Evolutionary conservation across 2,888 invertebrate genomes (phyloP).

Genomic region (Bibio marci): DNA sequence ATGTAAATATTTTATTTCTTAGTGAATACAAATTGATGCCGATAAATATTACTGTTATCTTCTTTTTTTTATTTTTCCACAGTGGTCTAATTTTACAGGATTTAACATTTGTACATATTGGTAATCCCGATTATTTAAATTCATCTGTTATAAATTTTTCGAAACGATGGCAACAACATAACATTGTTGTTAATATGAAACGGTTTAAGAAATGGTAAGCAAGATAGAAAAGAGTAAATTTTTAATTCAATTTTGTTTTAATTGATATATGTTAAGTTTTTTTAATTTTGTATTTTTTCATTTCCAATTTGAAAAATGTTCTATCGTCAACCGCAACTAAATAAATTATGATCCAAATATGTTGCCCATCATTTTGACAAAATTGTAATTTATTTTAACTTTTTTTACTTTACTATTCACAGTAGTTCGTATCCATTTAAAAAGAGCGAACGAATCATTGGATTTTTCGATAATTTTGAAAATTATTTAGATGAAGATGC

Average conservation of each 20-base stretch:
- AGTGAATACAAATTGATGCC: neutral
- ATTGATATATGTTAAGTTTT: neutral
- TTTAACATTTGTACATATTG: constrained; percentile 96
- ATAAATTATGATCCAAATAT: neutral
- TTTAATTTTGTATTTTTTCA: neutral
- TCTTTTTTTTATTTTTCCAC: constrained; percentile 18
- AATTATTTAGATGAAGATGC: constrained; percentile 92
- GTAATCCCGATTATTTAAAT: constrained; percentile 77
- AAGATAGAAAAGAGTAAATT: too few relatives aligned
- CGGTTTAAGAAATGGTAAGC: constrained; percentile 88
- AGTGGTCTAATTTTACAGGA: constrained; percentile 97
- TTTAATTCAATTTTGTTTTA: too few relatives aligned
- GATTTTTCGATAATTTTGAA: constrained; percentile 93
- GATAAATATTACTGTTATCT: neutral
- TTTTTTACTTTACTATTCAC: too few relatives aligned
- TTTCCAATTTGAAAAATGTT: too few relatives aligned
- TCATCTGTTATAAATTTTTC: constrained; percentile 88
- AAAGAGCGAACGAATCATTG: constrained; percentile 82
- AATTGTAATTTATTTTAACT: too few relatives aligned
- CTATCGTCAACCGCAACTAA: neutral
- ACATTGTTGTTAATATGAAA: constrained; percentile 96
- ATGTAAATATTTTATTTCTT: constrained; percentile 50
- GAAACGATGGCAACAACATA: constrained; percentile 97
- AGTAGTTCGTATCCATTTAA: constrained; percentile 81
- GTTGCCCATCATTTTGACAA: too few relatives aligned